Percentiles rank a stretch among this genome's conserved stretches.
phyloP scores from a whole-genome alignment of 2,888 invertebrate genomes.

The Hirtodrosophila confusa region DNA sequence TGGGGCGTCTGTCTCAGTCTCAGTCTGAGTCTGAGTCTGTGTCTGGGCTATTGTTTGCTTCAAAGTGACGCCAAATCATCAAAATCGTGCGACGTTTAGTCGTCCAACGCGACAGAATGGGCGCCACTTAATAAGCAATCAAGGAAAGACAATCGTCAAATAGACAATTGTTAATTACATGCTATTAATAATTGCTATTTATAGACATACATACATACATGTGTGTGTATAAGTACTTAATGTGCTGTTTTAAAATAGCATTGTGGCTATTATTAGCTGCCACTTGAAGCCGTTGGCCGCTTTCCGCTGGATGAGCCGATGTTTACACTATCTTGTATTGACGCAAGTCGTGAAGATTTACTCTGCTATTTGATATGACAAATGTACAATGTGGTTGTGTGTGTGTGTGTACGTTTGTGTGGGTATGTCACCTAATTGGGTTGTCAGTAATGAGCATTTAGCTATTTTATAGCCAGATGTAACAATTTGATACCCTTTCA shows the following conservation, averaged over 20 bases:
- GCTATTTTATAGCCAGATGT: constrained; percentile 18
- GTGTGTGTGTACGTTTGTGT: neutral
- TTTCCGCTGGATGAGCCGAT: constrained; percentile 40
- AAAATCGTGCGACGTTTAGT: constrained; percentile 59
- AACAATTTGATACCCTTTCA: too few relatives aligned
- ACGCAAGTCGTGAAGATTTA: constrained; percentile 48
- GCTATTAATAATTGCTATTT: constrained; percentile 68
- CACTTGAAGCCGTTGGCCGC: constrained; percentile 59
- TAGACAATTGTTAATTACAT: constrained; percentile 63
- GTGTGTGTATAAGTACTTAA: constrained; percentile 11
- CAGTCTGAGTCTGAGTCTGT: constrained; percentile 10
- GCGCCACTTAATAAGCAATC: constrained; percentile 73
- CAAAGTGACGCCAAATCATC: constrained; percentile 59
- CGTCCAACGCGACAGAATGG: constrained; percentile 40
- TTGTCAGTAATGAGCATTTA: constrained; percentile 41
- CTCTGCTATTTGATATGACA: constrained; percentile 34
- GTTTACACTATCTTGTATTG: constrained; percentile 54
- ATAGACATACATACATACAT: constrained; percentile 31
- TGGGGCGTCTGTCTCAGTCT: constrained; percentile 14
- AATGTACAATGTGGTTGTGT: neutral
- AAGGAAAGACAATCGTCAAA: constrained; percentile 44
- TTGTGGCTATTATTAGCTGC: constrained; percentile 60
- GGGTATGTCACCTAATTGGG: constrained; percentile 32
- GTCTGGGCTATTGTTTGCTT: constrained; percentile 54
- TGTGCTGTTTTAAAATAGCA: constrained; percentile 65